phyloP scores from a whole-genome alignment of 1,140 invertebrate genomes.

The Zaprionus vittiger region DNA sequence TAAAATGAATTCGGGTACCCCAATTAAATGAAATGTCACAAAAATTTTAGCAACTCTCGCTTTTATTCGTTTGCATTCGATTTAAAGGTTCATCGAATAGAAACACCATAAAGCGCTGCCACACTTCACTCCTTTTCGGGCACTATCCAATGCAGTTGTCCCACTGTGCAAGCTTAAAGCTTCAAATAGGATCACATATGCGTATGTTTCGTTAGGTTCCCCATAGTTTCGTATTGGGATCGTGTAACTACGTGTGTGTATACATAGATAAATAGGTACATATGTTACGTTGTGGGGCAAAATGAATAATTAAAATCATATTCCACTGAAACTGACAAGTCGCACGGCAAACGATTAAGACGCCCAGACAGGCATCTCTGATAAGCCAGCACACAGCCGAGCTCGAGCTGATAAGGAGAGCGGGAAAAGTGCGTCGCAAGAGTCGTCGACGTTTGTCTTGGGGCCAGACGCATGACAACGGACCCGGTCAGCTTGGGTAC shows the following conservation, averaged over 20 bases:
- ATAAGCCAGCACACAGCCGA: constrained; percentile 32
- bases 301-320: constrained; percentile 27
- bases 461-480: constrained; percentile 33
- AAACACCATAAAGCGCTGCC: not conserved
- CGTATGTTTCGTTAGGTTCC: not conserved
- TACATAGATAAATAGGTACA: not conserved
- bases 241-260: not conserved
- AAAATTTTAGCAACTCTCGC: not conserved
- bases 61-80: constrained; percentile 4
- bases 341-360: constrained; percentile 7
- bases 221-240: not conserved
- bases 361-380: constrained; percentile 42
- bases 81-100: constrained; percentile 2
- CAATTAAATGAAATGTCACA: constrained; percentile 4
- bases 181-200: not conserved
- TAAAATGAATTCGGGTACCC: not conserved
- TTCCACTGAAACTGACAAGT: constrained; percentile 18
- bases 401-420: constrained; percentile 21
- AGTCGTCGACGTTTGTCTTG: not conserved
- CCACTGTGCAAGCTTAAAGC: constrained; percentile 11
- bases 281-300: not conserved
- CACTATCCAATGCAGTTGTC: not conserved
- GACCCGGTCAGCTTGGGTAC: not conserved
- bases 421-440: constrained; percentile 40
- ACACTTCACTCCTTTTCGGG: not conserved